Evolutionary conservation across 64 coral and sea anemone genomes (phyloP).

Genomic region (Anthopleura sola): DNA sequence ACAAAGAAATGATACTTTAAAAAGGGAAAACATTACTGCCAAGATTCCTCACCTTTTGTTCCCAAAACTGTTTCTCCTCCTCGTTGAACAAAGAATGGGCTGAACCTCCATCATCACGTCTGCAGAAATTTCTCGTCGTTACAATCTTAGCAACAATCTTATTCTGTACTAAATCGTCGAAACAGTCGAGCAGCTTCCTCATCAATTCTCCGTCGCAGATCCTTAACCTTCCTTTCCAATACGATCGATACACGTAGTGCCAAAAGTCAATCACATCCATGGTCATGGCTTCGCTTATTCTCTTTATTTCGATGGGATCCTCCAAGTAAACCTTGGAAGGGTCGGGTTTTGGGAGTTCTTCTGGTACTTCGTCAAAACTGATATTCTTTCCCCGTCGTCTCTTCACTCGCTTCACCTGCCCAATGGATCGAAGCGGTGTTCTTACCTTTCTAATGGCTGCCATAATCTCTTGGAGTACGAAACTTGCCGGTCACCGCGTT

Average conservation of each 20-base stretch:
- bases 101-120: background rate
- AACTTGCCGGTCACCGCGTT: background rate
- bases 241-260: background rate
- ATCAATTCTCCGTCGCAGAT: slow-evolving; percentile 4
- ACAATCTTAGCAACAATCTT: slow-evolving; percentile 19
- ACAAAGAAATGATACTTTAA: too few relatives aligned
- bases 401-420: background rate
- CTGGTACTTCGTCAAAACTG: background rate
- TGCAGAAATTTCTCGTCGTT: slow-evolving; percentile 23
- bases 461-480: background rate
- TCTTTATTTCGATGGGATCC: background rate
- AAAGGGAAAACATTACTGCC: too few relatives aligned
- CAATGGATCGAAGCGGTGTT: background rate
- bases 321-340: slow-evolving; percentile 14
- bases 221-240: slow-evolving; percentile 1
- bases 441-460: background rate
- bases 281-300: background rate
- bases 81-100: background rate
- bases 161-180: slow-evolving; percentile 13
- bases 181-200: slow-evolving; percentile 15
- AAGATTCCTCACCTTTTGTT: background rate
- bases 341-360: background rate
- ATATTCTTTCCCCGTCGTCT: background rate
- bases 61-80: background rate
- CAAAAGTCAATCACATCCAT: slow-evolving; percentile 19